Conservation (phyloP, 2,113 vertebrate genomes). For the Microtus richardsoni region DNA sequence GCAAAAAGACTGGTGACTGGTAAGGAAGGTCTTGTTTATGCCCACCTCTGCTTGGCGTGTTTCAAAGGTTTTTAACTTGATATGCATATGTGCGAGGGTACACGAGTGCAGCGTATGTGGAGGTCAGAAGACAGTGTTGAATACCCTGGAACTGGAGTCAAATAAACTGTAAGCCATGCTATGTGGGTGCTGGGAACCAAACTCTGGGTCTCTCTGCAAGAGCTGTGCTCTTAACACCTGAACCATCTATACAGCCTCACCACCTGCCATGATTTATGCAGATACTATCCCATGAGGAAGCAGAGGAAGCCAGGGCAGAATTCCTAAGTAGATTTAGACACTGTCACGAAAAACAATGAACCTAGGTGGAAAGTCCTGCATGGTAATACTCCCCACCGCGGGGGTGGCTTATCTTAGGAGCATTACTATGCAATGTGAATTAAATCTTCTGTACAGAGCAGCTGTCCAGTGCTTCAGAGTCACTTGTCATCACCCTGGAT, state of each 20-base stretch:
- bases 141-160: neutral
- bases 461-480: conserved; percentile 72
- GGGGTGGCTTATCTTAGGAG: conserved; percentile 64
- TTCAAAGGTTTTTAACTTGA: neutral
- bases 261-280: conserved; percentile 68
- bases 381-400: conserved; percentile 61
- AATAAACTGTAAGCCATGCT: neutral
- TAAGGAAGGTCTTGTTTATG: conserved; percentile 60
- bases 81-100: no score
- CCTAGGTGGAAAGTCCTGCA: conserved; percentile 69
- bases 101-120: neutral
- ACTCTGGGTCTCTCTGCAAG: neutral
- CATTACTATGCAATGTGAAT: conserved; percentile 79
- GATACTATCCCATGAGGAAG: conserved; percentile 57
- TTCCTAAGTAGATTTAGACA: conserved; percentile 73
- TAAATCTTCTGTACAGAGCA: conserved; percentile 68
- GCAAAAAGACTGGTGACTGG: conserved; percentile 53
- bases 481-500: conserved; percentile 67
- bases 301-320: conserved; percentile 46
- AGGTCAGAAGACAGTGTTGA: neutral
- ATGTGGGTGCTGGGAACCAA: neutral
- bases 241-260: neutral
- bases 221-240: no score
- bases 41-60: no score
- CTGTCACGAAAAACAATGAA: conserved; percentile 80